Base-by-base conservation (phyloP, 1,140 invertebrate genomes). In the Heliconius eleuchia region DNA sequence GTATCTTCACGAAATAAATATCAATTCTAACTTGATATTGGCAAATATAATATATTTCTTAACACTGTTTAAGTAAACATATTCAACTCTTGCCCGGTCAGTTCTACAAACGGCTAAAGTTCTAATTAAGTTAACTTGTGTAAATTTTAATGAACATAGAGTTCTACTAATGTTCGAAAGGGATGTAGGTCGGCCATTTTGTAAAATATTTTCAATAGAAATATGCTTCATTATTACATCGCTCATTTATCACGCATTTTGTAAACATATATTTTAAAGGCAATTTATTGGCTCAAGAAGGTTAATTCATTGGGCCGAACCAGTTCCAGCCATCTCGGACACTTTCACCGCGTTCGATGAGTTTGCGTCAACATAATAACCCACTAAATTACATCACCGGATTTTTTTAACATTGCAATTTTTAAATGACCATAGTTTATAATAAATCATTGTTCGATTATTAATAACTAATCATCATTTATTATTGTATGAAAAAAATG, bases 291-390 rank as follows among this genome's bases (percentile, higher is more conserved):
- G 8, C n/a, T 66, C 27, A 13, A 16, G 9, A 30, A 66, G 27
- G 27, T 66, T 66, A 66, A 71, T 82, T 73, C 80, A 76, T 80
- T 75, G 39, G 60, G 73, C 57, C 72, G 75, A 80, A 86, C 84
- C 81, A 86, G 84, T 86, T 87, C 73, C 77, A 80, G 74, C 81
- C 84, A 84, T 82, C 82, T 76, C 81, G 79, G 81, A 83, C 87
- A 88, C 87, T 88, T 88, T 88, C 87, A 88, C 87, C 86, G 80
- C 80, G 71, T 82, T 74, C 81, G 77, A 84, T 81, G 77, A 80
- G 75, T 84, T 23, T 86, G 79, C 80, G 73, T 84, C 83, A 84
- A 71, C 78, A 71, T 82, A 76, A 82, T 86, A 84, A 85, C 84
- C 84, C 79, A 85, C 74, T 85, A 86, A 83, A 85, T 83, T 70